These are phyloP conservation scores for Phainopepla nitens DNA, from an alignment of 2,113 vertebrate genomes.

Conservation along the genomic window DNA sequence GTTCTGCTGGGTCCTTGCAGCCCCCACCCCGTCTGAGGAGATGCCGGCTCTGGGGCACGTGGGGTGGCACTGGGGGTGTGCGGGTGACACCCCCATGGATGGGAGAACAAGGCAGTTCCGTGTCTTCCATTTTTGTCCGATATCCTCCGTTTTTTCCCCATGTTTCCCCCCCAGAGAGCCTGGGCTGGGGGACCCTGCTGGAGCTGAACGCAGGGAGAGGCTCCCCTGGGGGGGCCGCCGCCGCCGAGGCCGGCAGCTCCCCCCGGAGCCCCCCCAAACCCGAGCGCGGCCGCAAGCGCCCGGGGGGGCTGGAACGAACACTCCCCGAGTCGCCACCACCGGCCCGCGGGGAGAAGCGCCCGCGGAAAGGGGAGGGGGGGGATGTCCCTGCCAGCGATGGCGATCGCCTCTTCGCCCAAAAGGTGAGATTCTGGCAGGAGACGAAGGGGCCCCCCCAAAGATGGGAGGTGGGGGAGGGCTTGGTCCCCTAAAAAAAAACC, in stretches of 20 bases:
- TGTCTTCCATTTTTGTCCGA: background rate
- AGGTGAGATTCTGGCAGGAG: slow-evolving; percentile 71
- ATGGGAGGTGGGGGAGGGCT: no score
- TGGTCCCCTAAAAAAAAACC: rapidly evolving
- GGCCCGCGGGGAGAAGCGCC: slow-evolving; percentile 2
- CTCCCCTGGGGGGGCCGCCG: background rate
- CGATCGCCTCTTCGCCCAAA: slow-evolving; percentile 86
- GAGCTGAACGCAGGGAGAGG: background rate
- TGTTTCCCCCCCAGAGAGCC: background rate
- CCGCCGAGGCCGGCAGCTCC: background rate
- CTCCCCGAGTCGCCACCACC: background rate
- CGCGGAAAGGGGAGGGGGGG: background rate
- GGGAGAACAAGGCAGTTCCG: no score
- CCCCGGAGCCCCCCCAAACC: background rate
- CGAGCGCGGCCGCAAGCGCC: background rate
- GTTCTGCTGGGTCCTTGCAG: background rate
- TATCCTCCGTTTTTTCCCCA: background rate
- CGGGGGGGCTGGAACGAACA: background rate
- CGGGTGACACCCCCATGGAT: background rate
- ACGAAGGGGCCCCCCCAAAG: rapidly evolving
- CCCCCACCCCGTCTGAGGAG: background rate
- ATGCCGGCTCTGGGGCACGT: background rate
- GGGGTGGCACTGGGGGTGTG: background rate
- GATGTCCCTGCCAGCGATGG: slow-evolving; percentile 62
- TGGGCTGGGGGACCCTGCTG: background rate